Conservation (phyloP, 2,888 invertebrate genomes). For the Microctonus brassicae region DNA sequence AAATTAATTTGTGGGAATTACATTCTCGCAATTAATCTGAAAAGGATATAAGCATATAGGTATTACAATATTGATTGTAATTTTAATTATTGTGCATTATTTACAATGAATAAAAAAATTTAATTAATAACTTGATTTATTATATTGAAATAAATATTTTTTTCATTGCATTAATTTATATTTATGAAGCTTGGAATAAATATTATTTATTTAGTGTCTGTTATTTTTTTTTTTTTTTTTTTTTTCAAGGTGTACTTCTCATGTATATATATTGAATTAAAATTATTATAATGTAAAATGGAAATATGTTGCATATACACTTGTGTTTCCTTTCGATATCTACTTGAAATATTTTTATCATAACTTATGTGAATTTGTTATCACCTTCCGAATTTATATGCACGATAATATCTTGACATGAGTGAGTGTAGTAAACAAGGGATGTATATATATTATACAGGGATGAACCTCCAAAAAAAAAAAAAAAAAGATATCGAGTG, state of each 20-base stretch:
- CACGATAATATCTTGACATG: constrained; percentile 52
- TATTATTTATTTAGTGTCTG: too few relatives aligned
- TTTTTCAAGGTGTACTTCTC: too few relatives aligned
- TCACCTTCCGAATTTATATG: constrained; percentile 2
- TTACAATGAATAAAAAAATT: too few relatives aligned
- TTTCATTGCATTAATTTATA: too few relatives aligned
- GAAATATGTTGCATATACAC: neutral
- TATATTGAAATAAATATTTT: too few relatives aligned
- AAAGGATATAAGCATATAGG: too few relatives aligned
- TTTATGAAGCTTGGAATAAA: too few relatives aligned
- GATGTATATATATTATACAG: constrained; percentile 31
- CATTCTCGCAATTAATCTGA: neutral
- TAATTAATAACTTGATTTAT: too few relatives aligned
- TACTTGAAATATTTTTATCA: neutral
- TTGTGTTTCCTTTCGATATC: neutral
- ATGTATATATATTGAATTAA: neutral
- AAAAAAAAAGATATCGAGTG: constrained; percentile 39
- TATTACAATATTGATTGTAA: too few relatives aligned
- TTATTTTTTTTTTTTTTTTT: too few relatives aligned
- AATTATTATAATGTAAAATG: neutral
- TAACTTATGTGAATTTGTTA: constrained; percentile 11
- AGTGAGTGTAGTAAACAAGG: constrained; percentile 52
- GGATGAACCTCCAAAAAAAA: constrained; percentile 20
- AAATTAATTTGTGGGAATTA: neutral
- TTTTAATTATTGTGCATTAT: too few relatives aligned